Evolutionary conservation across 2,113 vertebrate genomes (phyloP).

Genomic region (Pterocles orientalis): DNA sequence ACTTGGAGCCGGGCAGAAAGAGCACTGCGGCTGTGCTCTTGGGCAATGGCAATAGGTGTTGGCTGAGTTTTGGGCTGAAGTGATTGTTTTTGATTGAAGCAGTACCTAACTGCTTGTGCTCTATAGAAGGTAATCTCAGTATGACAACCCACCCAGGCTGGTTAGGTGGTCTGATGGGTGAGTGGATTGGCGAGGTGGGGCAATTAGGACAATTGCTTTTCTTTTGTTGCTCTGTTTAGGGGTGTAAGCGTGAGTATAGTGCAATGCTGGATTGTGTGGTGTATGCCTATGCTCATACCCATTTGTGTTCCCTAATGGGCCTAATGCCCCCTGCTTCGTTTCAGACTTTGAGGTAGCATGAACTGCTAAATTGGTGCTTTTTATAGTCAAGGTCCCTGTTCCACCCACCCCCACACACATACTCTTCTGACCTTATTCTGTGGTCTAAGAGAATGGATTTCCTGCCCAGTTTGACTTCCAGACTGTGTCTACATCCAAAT

Average conservation of each 20-base stretch:
- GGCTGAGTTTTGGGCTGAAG: not conserved
- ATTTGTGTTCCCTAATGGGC: not conserved
- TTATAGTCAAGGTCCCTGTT: not conserved
- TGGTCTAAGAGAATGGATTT: not conserved
- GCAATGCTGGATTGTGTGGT: accelerated
- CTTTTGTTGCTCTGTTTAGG: not conserved
- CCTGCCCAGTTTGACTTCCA: not conserved
- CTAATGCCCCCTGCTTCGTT: not conserved
- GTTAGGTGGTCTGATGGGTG: not conserved
- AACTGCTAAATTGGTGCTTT: not conserved
- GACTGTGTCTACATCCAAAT: not conserved
- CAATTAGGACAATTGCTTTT: no score
- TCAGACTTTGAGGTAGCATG: not conserved
- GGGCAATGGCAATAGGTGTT: not conserved
- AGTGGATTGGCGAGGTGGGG: not conserved
- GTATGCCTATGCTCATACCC: accelerated
- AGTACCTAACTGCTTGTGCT: not conserved
- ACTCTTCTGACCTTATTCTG: not conserved
- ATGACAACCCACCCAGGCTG: not conserved
- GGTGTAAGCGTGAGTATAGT: not conserved
- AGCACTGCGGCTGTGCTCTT: not conserved
- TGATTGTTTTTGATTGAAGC: accelerated
- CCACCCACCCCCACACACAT: not conserved
- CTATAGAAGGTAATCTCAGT: not conserved
- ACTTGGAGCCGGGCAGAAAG: not conserved